phyloP scores from a whole-genome alignment of 2,113 vertebrate genomes.

The Pholis gunnellus region DNA sequence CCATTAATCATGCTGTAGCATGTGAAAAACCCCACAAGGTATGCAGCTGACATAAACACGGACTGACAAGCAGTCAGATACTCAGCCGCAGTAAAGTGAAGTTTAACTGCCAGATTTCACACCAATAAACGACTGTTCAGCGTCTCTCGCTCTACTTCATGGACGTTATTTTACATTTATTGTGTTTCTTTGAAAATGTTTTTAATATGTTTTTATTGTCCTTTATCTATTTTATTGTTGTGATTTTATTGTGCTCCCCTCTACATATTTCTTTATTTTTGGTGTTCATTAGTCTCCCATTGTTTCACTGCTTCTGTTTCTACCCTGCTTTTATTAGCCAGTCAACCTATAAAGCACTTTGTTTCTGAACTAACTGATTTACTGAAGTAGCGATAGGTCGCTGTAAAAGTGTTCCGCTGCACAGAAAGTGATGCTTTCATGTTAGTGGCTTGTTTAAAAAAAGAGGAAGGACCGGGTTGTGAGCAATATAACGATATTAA shows the following conservation, averaged over 20 bases:
- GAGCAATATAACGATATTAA: background rate
- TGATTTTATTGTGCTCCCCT: conserved; percentile 49
- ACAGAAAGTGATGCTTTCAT: background rate
- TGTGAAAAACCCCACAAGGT: background rate
- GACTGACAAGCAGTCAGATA: background rate
- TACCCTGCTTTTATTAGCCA: background rate
- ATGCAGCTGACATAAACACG: background rate
- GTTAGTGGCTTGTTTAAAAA: background rate
- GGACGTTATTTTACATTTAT: conserved; percentile 36
- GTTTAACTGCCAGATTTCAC: conserved; percentile 16
- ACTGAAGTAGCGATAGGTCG: background rate
- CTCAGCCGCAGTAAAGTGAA: conserved; percentile 20
- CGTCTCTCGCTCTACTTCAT: conserved; percentile 1
- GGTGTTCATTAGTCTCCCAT: conserved; percentile 65
- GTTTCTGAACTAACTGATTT: background rate
- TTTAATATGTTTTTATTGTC: conserved; percentile 63
- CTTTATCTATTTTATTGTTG: conserved; percentile 47
- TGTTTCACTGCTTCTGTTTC: conserved; percentile 49
- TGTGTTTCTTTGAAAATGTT: conserved; percentile 39
- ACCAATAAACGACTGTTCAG: background rate
- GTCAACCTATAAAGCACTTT: conserved; percentile 5
- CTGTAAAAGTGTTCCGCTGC: background rate
- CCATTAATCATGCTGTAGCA: background rate
- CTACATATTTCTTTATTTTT: conserved; percentile 13
- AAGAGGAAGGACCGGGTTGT: background rate